These are phyloP conservation scores for Phania funesta DNA, from an alignment of 2,888 invertebrate species.

Conservation along the genomic window DNA sequence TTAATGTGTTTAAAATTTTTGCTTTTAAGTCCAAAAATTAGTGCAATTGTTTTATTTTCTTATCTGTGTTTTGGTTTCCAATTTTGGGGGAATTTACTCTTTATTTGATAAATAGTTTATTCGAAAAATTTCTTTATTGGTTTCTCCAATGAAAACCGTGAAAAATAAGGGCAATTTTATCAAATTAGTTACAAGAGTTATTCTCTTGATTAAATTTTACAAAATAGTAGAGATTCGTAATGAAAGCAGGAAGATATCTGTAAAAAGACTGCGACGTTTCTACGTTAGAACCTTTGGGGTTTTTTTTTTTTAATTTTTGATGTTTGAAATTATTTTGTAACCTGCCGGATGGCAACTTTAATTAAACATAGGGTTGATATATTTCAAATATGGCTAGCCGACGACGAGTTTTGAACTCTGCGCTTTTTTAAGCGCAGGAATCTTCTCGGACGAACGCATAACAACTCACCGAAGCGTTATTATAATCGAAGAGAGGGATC, in stretches of 20 bases:
- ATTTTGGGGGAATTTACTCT: constrained; percentile 56
- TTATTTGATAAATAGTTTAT: constrained; percentile 48
- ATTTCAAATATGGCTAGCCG: too few relatives aligned
- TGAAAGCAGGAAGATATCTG: constrained; percentile 29
- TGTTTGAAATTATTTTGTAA: neutral
- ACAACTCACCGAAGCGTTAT: too few relatives aligned
- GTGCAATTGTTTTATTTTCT: constrained; percentile 75
- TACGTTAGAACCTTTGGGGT: neutral
- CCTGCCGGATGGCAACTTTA: neutral
- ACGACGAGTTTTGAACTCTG: too few relatives aligned
- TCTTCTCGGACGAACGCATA: too few relatives aligned
- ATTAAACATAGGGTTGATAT: too few relatives aligned
- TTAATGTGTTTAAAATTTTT: constrained; percentile 73
- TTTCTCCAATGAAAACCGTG: constrained; percentile 69
- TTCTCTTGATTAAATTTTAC: constrained; percentile 45
- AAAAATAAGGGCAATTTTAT: constrained; percentile 68
- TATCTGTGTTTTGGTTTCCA: constrained; percentile 10
- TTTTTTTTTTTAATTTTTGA: neutral
- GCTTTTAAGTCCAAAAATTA: constrained; percentile 76
- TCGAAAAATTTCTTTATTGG: constrained; percentile 75
- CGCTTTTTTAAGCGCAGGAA: too few relatives aligned
- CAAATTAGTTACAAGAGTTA: constrained; percentile 45
- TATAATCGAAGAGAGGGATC: too few relatives aligned
- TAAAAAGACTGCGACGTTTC: constrained; percentile 1
- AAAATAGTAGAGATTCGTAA: constrained; percentile 56